phyloP scores from a whole-genome alignment of 2,113 vertebrate species.

The Pitta sordida region DNA sequence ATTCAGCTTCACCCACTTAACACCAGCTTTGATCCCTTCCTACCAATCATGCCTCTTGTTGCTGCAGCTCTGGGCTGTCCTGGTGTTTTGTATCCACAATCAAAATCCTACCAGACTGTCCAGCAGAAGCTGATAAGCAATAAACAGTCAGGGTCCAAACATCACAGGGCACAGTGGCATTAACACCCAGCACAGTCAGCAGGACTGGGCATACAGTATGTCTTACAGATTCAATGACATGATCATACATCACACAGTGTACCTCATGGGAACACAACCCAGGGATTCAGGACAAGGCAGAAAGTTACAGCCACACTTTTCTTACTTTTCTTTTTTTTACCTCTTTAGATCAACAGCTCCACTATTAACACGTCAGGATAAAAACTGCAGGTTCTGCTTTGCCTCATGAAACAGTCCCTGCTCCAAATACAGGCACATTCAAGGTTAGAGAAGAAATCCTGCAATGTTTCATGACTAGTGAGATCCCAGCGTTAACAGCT shows the following conservation, averaged over 20 bases:
- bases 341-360: not conserved
- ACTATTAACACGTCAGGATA: fast-evolving
- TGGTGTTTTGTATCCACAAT: not conserved
- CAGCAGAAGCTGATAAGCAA: conserved; percentile 14
- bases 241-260: not conserved
- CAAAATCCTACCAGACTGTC: not conserved
- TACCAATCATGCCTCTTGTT: not conserved
- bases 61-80: not conserved
- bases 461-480: not conserved
- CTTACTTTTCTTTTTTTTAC: not conserved
- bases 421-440: not conserved
- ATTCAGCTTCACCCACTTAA: not conserved
- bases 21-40: not conserved
- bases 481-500: not conserved
- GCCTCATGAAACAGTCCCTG: not conserved
- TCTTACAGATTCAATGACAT: not conserved
- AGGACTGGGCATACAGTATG: not conserved
- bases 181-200: not conserved
- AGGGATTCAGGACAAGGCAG: not conserved
- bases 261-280: not conserved
- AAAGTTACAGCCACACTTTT: not conserved
- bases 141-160: not conserved
- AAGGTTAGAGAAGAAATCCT: not conserved
- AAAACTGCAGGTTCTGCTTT: not conserved
- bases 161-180: not conserved